Base-by-base conservation (phyloP, 2,888 invertebrate genomes). In the Caenorhabditis parvicauda region DNA sequence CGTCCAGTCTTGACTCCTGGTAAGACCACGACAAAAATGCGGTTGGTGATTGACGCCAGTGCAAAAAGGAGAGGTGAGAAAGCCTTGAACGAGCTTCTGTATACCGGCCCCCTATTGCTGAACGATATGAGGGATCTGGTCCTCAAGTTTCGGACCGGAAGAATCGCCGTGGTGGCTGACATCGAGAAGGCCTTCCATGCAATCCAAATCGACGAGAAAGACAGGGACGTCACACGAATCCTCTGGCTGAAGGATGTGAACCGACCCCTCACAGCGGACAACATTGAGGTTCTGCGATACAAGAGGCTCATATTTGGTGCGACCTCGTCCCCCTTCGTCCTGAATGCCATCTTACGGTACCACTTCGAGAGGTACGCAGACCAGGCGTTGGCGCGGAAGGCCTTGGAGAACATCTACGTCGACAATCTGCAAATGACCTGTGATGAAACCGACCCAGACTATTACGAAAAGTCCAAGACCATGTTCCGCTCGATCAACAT, bases 151-250 rank as follows among this genome's bases (percentile, higher is more conserved):
- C 39, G 74, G n/a, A 29, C 37, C 2, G 3, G 27, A 1, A 19
- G 25, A 5, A 46, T 39, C 14, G 28, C 64, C 0, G 12, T 72
- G 4, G 27, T 61, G 1, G 43, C 61, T 2, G 74, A 74, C 42
- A 56, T 73, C 21, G 62, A 63, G 38, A 74, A 69, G 41, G 75
- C 75, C 0, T 75, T 75, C 49, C 67, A 67, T 21, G 58, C 58
- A 29, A 41, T 75, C 1, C 27, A 21, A 6, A 38, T 75, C 3
- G 43, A 56, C 3, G 28, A 42, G n/a, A 19, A 47, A 22, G 64
- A 63, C 35, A 27, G 72, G n/a, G 55, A 73, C 27, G 41, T 45
- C 0, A 58, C 64, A 0, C 44, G 64, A 3, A 57, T 74, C 22
- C 27, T 71, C n/a, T 72, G 67, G 67, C 27, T 66, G 0, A 59